phyloP scores from a whole-genome alignment of 2,797 vertebrate species.

The Anguilla marmorata region DNA sequence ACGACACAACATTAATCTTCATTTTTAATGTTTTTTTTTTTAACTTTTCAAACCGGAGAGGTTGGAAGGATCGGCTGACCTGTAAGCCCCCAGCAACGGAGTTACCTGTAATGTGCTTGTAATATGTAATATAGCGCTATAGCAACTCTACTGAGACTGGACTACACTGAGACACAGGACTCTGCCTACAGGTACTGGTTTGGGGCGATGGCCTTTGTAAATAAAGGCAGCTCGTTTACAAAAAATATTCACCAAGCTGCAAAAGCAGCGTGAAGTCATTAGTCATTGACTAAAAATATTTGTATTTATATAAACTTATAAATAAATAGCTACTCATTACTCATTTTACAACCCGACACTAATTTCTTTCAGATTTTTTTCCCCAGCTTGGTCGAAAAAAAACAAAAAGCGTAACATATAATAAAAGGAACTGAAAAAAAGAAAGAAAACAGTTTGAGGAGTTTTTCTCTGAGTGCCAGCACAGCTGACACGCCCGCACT shows the following conservation, averaged over 20 bases:
- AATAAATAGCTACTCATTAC: conserved; percentile 91
- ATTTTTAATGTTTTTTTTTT: conserved; percentile 31
- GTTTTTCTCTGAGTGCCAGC: conserved; percentile 61
- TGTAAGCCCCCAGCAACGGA: conserved; percentile 50
- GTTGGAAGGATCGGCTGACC: conserved; percentile 56
- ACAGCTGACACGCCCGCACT: conserved; percentile 67
- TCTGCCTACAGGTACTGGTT: conserved; percentile 60
- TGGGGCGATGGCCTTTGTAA: conserved; percentile 86
- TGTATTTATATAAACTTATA: conserved; percentile 87
- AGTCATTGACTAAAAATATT: conserved; percentile 98
- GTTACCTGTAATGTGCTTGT: conserved; percentile 54
- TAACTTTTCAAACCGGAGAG: conserved; percentile 51
- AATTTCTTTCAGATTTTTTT: conserved; percentile 55
- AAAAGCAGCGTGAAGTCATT: conserved; percentile 95
- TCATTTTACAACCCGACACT: conserved; percentile 61
- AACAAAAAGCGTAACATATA: conserved; percentile 50
- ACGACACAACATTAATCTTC: conserved; percentile 46
- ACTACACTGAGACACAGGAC: conserved; percentile 65
- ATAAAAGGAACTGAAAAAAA: conserved; percentile 44
- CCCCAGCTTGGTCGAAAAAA: conserved; percentile 63
- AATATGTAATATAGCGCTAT: conserved; percentile 57
- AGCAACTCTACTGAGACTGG: conserved; percentile 62
- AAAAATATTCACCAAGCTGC: conserved; percentile 91
- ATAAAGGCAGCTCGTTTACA: conserved; percentile 94
- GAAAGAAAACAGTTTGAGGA: conserved; percentile 48